A percentile compares a stretch with the other conserved stretches of the same genome.
Conservation (phyloP, 2,797 vertebrate genomes). For the Leuciscus waleckii region DNA sequence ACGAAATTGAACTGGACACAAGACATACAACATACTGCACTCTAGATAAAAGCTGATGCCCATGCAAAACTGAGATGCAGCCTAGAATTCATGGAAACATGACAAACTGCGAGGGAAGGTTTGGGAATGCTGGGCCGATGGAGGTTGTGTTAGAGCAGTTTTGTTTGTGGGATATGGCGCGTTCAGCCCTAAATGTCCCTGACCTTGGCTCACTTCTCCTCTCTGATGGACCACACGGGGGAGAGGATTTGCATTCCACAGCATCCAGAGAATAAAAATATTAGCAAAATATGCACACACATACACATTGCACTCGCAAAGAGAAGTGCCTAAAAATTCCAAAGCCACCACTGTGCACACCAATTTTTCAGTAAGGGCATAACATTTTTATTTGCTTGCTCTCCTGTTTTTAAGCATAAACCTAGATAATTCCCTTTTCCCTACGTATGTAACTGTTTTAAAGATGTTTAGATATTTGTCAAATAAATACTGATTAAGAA, state of each 20-base stretch:
- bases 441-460: background rate
- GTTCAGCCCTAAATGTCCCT: constrained; percentile 43
- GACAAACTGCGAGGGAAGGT: constrained; percentile 11
- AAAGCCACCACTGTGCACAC: background rate
- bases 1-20: constrained; percentile 5
- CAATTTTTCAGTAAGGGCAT: background rate
- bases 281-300: constrained; percentile 51
- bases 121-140: constrained; percentile 28
- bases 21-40: background rate
- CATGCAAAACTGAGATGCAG: constrained; percentile 26
- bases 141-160: background rate
- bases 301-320: background rate
- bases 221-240: constrained; percentile 12
- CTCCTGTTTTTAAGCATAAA: background rate
- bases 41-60: constrained; percentile 15
- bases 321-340: background rate
- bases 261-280: constrained; percentile 52
- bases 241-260: constrained; percentile 59
- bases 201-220: constrained; percentile 58
- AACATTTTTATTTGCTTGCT: background rate
- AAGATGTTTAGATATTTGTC: constrained; percentile 27
- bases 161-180: constrained; percentile 33
- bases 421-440: background rate
- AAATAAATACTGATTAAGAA: constrained; percentile 30
- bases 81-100: constrained; percentile 42